Conservation (phyloP, 2,888 invertebrate genomes). For the Disparrhopalites patrizii region DNA sequence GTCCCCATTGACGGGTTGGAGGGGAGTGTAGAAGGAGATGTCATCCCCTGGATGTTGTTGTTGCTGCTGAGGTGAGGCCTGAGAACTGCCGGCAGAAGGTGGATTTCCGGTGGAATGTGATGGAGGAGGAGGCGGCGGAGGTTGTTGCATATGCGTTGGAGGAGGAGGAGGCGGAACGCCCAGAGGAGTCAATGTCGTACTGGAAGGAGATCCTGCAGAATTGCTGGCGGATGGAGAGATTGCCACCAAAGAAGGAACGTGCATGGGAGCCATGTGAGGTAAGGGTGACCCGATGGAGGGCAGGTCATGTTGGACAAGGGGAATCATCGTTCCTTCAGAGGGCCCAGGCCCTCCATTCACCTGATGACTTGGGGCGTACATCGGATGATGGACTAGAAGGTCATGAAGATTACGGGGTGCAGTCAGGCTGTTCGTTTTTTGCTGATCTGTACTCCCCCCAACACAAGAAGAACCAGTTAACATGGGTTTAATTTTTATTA, state of each 20-base stretch:
- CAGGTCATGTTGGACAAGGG: constrained; percentile 44
- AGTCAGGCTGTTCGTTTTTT: constrained; percentile 31
- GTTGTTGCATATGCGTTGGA: constrained; percentile 35
- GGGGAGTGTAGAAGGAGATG: constrained; percentile 53
- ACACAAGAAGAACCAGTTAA: no score
- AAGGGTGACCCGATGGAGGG: constrained; percentile 46
- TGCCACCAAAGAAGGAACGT: constrained; percentile 46
- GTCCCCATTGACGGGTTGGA: constrained; percentile 51
- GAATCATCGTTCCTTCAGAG: constrained; percentile 35
- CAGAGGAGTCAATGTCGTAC: constrained; percentile 45
- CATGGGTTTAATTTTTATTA: no score
- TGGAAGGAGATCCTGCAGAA: constrained; percentile 40
- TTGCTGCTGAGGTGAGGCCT: constrained; percentile 38
- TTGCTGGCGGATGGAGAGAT: constrained; percentile 43
- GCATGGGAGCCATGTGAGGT: constrained; percentile 44
- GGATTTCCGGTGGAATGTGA: constrained; percentile 38
- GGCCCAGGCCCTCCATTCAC: constrained; percentile 27
- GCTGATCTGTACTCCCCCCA: no score
- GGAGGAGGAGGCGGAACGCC: constrained; percentile 37
- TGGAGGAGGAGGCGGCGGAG: constrained; percentile 21
- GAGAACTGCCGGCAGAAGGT: constrained; percentile 44
- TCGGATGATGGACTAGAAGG: constrained; percentile 46
- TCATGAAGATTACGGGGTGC: constrained; percentile 44
- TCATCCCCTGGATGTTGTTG: constrained; percentile 34
- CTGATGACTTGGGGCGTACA: constrained; percentile 39